A percentile compares a stretch with the other conserved stretches of the same genome.
Conservation (phyloP, 2,888 invertebrate species). For the Celastrina argiolus region DNA sequence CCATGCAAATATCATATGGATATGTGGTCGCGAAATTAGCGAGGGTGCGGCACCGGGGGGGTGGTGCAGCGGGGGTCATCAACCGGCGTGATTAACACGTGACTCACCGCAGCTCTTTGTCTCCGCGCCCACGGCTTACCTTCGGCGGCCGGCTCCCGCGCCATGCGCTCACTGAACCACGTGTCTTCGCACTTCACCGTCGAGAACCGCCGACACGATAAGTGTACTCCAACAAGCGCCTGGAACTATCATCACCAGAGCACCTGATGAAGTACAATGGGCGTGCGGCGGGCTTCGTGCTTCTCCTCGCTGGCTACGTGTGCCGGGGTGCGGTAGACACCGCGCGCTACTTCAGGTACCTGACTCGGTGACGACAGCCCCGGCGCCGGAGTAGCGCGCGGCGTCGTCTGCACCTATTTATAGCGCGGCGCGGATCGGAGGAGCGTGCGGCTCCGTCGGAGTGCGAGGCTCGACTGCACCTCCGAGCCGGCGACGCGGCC, state of each 20-base stretch:
- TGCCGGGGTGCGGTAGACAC: conserved; percentile 72
- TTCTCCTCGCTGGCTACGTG: conserved; percentile 34
- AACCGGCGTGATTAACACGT: conserved; percentile 57
- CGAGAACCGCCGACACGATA: conserved; percentile 87
- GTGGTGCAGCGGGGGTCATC: conserved; percentile 58
- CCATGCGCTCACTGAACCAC: conserved; percentile 41
- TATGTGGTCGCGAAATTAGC: conserved; percentile 55
- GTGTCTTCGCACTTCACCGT: conserved; percentile 41
- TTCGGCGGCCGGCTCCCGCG: conserved; percentile 35
- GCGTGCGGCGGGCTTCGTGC: conserved; percentile 86
- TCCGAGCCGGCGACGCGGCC: conserved; percentile 55
- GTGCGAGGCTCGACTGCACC: conserved; percentile 68
- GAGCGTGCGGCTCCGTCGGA: conserved; percentile 55
- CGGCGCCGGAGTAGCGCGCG: conserved; percentile 94
- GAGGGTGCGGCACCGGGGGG: conserved; percentile 58
- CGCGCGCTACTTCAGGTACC: conserved; percentile 99
- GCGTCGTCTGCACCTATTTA: conserved; percentile 61
- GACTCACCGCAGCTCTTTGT: conserved; percentile 66
- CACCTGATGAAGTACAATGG: conserved; percentile 99
- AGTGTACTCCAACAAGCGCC: conserved; percentile 99
- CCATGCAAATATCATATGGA: conserved; percentile 58
- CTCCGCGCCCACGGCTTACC: conserved; percentile 49
- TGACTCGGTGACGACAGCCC: conserved; percentile 90
- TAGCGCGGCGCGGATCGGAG: conserved; percentile 51
- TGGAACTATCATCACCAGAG: conserved; percentile 95